Percentiles rank a stretch among this genome's conserved stretches.
phyloP scores from a whole-genome alignment of 2,113 vertebrate genomes.

The Heptranchias perlo region DNA sequence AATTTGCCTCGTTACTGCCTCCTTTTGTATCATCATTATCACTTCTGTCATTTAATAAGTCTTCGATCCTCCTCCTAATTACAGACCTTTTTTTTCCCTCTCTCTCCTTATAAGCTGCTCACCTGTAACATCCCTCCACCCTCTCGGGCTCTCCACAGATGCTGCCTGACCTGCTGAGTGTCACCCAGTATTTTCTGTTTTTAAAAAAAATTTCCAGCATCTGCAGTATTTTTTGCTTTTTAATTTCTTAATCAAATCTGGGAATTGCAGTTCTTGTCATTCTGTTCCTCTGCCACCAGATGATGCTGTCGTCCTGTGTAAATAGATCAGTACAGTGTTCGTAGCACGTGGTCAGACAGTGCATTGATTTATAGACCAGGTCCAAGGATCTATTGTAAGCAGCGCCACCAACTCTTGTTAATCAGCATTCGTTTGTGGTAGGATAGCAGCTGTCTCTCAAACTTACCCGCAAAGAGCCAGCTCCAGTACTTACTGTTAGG shows the following conservation, averaged over 20 bases:
- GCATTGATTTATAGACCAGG: too few relatives aligned
- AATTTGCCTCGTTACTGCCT: not conserved
- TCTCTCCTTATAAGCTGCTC: not conserved
- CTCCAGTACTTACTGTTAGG: not conserved
- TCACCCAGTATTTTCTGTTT: not conserved
- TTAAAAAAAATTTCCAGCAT: not conserved
- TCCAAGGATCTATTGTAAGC: not conserved
- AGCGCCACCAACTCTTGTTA: not conserved
- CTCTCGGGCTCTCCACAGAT: not conserved
- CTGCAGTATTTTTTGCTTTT: too few relatives aligned
- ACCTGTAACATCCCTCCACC: not conserved
- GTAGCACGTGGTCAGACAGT: not conserved
- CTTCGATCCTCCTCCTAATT: not conserved
- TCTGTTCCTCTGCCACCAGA: not conserved
- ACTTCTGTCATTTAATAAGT: not conserved
- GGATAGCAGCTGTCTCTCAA: not conserved
- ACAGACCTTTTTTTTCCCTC: not conserved
- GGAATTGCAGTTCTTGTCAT: not conserved
- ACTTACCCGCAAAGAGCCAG: not conserved
- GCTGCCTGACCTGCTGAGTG: not conserved
- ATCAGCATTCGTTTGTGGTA: not conserved
- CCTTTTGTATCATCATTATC: not conserved
- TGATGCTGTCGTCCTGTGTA: not conserved
- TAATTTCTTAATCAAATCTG: not conserved
- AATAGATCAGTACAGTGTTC: not conserved